Base-by-base conservation (phyloP, 2,113 vertebrate species). In the Microcebus tavaratra region DNA sequence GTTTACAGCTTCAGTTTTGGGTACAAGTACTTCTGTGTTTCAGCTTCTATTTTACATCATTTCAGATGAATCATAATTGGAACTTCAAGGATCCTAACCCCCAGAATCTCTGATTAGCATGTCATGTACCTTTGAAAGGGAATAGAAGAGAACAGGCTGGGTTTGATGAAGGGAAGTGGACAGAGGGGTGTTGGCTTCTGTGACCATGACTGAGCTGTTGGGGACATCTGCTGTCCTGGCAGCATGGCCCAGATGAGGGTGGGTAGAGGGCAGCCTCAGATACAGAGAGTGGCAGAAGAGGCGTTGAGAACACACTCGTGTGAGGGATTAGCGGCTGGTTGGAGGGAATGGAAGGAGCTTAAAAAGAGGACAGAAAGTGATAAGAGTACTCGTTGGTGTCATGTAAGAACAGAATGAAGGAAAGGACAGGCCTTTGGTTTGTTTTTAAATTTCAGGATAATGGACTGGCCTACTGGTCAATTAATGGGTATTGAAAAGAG, bases 301-400 rank as follows among this genome's bases (percentile, higher is more conserved):
- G 39, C 6, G 12, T 48, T 1, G 1, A 3, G 31, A 2, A 21
- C 31, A 31, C 3, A 5, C 75, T 0, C 7, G 4, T 5, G 6
- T 34, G 73, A 67, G 27, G 27, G 57, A 13, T 6, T 25, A 13
- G 18, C 11, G 29, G 3, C 6, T 45, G 25, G 8, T 29, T 12
- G 31, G 65, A 61, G n/a, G 68, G 59, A 7, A 25, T 0, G 0
- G 53, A 48, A 34, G 36, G 42, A 45, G 81, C 57, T 20, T 23
- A 12, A 63, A 21, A 42, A 84, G 83, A 73, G 55, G 17, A 13
- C 23, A 31, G 83, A 68, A 45, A 80, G 57, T 17, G 18, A 88
- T 55, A 72, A 27, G 21, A 23, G 29, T 21, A 23, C 31, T 72
- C n/a, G 21, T 9, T 91, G 72, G 73, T 5, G 0, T 81, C 72